Evolutionary conservation across 2,888 invertebrate species (phyloP), one percentile per base, ranked within the genome.

Genomic region (Conops quadrifasciatus): DNA sequence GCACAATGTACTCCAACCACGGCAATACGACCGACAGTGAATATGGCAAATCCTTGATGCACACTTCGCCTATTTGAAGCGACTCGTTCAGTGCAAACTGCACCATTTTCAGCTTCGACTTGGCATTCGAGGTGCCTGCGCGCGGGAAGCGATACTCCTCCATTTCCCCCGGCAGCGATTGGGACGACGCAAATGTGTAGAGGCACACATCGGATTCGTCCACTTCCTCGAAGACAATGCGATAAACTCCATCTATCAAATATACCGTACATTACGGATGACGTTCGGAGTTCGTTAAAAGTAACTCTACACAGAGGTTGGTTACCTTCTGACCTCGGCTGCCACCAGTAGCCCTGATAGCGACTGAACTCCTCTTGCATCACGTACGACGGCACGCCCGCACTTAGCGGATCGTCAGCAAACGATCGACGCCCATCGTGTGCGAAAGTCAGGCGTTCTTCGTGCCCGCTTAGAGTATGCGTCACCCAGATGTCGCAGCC

Each of bases 271-370:
- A 49, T 49, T n/a, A 49, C 5, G 1, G 53, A 28, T 26, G 64
- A 28, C 63, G 16, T 11, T 9, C n/a, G n/a, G n/a, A n/a, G 56
- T 68, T 70, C 65, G n/a, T 73, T 30, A 19, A 45, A 67, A 63
- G 26, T 51, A 2, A 58, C 43, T n/a, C n/a, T n/a, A n/a, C n/a
- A n/a, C n/a, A n/a, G n/a, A 51, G 51, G 28, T 45, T 45, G 11
- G 26, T 71, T 79, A 91, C 91, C 91, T 74, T 89, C 87, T 62
- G 90, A 89, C 76, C 89, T 88, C 0, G 96, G 95, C 81, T 96
- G 95, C 98, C 99, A 99, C 98, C 98, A 99, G 85, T 95, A 97
- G 0, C 98, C 98, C 71, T 94, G 95, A 85, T 96, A 98, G 47
- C 97, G 88, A 76, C 94, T 94, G 86, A 99, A 98, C 87, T 99